phyloP scores from a whole-genome alignment of 2,797 vertebrate species.

The Benthosema pterotum region DNA sequence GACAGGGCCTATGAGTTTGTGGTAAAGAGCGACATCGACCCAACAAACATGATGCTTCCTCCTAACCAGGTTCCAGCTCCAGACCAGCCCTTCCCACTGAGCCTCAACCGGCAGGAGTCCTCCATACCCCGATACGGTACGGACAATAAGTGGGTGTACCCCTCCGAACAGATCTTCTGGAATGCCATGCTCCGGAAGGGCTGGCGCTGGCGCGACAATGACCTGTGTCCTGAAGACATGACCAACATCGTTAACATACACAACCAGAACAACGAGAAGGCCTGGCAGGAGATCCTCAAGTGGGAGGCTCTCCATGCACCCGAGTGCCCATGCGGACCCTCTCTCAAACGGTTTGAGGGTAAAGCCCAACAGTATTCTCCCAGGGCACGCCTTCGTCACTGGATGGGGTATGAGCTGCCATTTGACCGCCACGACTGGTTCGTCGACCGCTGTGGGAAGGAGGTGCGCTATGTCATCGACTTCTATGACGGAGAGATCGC shows the following conservation, averaged over 20 bases:
- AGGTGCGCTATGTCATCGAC: conserved; percentile 95
- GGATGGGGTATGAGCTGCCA: conserved; percentile 98
- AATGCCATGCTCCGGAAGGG: conserved; percentile 97
- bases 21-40: conserved; percentile 83
- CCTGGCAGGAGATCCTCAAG: conserved; percentile 96
- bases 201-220: conserved; percentile 95
- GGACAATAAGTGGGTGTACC: conserved; percentile 94
- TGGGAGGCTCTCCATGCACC: conserved; percentile 92
- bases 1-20: conserved; percentile 91
- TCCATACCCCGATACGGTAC: conserved; percentile 86
- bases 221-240: conserved; percentile 87
- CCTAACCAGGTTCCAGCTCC: conserved; percentile 89
- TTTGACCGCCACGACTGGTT: conserved; percentile 98
- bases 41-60: conserved; percentile 96
- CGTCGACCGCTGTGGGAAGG: conserved; percentile 90
- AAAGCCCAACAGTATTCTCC: conserved; percentile 94
- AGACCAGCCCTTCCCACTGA: conserved; percentile 88
- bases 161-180: conserved; percentile 98
- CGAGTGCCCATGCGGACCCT: conserved; percentile 94
- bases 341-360: conserved; percentile 90
- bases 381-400: conserved; percentile 90
- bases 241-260: conserved; percentile 94
- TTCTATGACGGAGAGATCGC: conserved; percentile 93
- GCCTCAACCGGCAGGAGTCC: conserved; percentile 87
- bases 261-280: conserved; percentile 95